Conservation (phyloP, 1,140 invertebrate species). For the Leptestheria dahalacensis region DNA sequence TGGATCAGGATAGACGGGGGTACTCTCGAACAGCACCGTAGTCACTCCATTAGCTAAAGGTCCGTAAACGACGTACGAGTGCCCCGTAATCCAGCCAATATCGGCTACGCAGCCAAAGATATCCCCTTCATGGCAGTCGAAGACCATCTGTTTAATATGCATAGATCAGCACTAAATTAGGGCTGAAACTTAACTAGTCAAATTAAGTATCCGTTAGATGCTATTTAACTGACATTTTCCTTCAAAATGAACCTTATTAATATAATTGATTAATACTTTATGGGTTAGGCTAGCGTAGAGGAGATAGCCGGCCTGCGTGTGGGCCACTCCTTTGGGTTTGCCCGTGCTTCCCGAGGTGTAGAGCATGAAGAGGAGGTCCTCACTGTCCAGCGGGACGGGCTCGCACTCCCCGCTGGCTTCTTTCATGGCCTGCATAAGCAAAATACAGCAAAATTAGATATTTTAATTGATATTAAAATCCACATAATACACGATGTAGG, state of each 20-base stretch:
- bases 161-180: too few relatives aligned
- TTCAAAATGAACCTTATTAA: neutral
- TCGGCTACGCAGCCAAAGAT: conserved; percentile 41
- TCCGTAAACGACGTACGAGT: conserved; percentile 40
- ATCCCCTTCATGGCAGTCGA: conserved; percentile 34
- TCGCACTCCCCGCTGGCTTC: conserved; percentile 23
- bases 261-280: conserved; percentile 24
- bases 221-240: neutral
- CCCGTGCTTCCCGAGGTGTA: conserved; percentile 42
- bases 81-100: conserved; percentile 43
- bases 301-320: conserved; percentile 38
- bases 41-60: conserved; percentile 38
- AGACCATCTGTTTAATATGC: conserved; percentile 33
- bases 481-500: too few relatives aligned
- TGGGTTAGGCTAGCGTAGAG: conserved; percentile 35
- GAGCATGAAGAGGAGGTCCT: conserved; percentile 39
- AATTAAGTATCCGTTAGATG: neutral
- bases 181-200: neutral
- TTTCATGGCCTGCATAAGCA: conserved; percentile 17
- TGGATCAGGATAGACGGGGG: conserved; percentile 38
- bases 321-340: conserved; percentile 38
- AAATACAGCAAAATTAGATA: neutral
- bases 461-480: too few relatives aligned
- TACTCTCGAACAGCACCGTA: conserved; percentile 38
- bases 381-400: conserved; percentile 32